Evolutionary conservation across 2,113 vertebrate species (phyloP).

Genomic region (Otis tarda): DNA sequence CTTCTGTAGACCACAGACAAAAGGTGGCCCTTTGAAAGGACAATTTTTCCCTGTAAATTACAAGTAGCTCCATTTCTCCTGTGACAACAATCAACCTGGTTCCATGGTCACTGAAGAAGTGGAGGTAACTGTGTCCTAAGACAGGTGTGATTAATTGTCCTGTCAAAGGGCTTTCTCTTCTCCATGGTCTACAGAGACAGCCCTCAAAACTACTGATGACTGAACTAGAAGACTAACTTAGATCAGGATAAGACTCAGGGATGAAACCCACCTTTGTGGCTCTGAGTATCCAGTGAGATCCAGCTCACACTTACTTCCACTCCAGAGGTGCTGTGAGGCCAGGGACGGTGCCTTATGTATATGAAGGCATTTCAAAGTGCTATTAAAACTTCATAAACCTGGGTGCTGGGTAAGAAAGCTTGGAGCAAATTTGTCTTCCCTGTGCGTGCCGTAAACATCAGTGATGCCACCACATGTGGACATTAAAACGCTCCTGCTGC

Average conservation of each 20-base stretch:
- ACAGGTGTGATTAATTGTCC: neutral
- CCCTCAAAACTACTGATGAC: neutral
- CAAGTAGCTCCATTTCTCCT: neutral
- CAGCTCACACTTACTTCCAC: neutral
- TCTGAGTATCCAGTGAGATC: neutral
- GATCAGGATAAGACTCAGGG: neutral
- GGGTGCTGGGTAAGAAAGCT: neutral
- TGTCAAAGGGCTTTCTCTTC: neutral
- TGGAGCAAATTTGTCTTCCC: neutral
- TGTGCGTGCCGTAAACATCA: neutral
- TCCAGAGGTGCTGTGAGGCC: neutral
- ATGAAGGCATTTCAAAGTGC: neutral
- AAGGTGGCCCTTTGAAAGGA: neutral
- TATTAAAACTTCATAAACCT: neutral
- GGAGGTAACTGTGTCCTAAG: accelerated
- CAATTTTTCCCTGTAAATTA: neutral
- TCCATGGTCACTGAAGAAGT: neutral
- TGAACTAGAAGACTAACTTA: neutral
- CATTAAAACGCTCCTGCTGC: neutral
- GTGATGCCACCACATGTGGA: neutral
- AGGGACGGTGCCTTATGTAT: neutral
- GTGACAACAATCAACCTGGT: neutral
- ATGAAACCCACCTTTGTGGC: neutral
- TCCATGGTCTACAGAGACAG: neutral
- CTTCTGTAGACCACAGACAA: neutral